A percentile compares a stretch with the other conserved stretches of the same genome.
phyloP scores from a whole-genome alignment of 2,888 invertebrate species.

The Lordiphosa fenestrarum region DNA sequence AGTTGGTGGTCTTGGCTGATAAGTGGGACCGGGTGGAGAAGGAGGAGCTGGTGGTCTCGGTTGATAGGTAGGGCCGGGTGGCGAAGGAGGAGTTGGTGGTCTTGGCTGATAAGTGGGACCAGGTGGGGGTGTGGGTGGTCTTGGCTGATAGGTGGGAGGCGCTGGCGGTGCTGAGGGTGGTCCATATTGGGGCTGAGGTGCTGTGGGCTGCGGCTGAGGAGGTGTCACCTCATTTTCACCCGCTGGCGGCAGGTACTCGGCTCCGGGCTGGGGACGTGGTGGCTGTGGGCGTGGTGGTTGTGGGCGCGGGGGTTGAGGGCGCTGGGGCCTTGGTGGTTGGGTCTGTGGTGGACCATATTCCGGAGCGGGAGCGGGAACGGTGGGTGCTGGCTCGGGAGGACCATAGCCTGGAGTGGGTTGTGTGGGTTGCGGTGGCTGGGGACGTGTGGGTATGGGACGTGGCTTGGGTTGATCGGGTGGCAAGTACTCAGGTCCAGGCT shows the following conservation, averaged over 20 bases:
- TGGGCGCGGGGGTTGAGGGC: constrained; percentile 8
- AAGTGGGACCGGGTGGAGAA: constrained; percentile 24
- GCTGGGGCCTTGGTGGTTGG: constrained; percentile 17
- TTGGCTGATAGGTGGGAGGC: constrained; percentile 29
- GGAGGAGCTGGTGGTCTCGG: constrained; percentile 21
- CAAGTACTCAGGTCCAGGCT: constrained; percentile 43
- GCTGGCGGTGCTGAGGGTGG: constrained; percentile 30
- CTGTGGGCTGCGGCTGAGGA: constrained; percentile 31
- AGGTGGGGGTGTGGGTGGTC: constrained; percentile 40
- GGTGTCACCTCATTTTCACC: constrained; percentile 32
- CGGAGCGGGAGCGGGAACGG: constrained; percentile 14
- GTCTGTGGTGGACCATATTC: constrained; percentile 46
- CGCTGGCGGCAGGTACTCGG: constrained; percentile 46
- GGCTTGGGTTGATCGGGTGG: constrained; percentile 51
- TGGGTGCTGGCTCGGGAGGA: constrained; percentile 14
- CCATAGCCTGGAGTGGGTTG: no score
- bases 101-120: constrained; percentile 21
- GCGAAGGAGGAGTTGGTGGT: constrained; percentile 15
- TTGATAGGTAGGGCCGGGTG: constrained; percentile 20
- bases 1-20: constrained; percentile 39
- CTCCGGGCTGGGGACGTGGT: constrained; percentile 27
- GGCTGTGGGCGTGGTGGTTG: constrained; percentile 16
- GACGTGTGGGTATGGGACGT: constrained; percentile 43
- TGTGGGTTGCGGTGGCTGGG: constrained; percentile 22
- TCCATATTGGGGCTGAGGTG: constrained; percentile 27